Evolutionary conservation across 2,888 invertebrate genomes (phyloP), one percentile per base, ranked within the genome.

Genomic region (Anodontia alba): DNA sequence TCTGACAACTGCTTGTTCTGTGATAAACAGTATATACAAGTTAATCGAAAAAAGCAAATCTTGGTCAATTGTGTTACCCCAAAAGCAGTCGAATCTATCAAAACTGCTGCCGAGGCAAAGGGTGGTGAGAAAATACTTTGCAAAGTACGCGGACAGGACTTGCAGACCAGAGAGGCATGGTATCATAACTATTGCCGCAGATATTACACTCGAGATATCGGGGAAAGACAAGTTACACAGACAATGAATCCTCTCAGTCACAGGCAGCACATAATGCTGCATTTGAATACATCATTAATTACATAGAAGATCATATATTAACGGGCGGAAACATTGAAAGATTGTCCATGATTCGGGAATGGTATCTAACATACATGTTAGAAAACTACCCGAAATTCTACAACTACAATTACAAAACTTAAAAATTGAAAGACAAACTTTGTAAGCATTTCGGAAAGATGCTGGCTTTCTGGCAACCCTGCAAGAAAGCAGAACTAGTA

Each of bases 351-450:
- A 57, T 83, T 20, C n/a, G 51, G 3, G 82, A 82, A 29, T n/a
- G 66, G 29, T 79, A 79, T 49, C 12, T 79, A 10, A 7, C 0
- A 17, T 77, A 51, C 26, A 8, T 80, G 23, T 10, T 71, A n/a
- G 72, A 83, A 38, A 54, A 84, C 5, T 51, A 43, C 36, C 80
- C 80, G 12, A 0, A 26, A 1, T 33, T 43, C 3, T 82, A 83
- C 54, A 84, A 84, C 33, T 42, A 67, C 54, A 72, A 54, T n/a
- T 83, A 84, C 72, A 84, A 78, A 77, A 79, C 83, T 15, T 70
- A 71, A 7, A 80, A 82, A 72, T 49, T 87, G 15, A 79, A 87
- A 75, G 67, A 78, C 33, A 76, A 77, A 49, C 33, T 79, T 8
- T 12, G 31, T 1, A 75, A 74, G 31, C 29, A 76, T 36, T 84